A percentile compares a stretch with the other conserved stretches of the same genome.
Conservation (phyloP, 2,797 vertebrate genomes). For the Pangasius mekongensis region DNA sequence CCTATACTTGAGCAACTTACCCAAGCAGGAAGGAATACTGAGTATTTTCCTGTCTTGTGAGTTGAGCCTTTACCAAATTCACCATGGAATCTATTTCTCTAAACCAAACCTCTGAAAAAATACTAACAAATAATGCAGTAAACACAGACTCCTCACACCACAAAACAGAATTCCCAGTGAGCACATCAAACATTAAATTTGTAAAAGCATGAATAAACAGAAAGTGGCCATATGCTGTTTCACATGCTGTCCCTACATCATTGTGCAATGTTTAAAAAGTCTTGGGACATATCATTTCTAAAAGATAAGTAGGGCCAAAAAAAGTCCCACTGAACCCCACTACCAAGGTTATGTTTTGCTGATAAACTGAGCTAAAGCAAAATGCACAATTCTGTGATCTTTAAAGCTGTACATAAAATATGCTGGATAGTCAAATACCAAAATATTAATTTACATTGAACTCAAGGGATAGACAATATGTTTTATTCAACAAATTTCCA, state of each 20-base stretch:
- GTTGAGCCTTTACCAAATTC: constrained; percentile 28
- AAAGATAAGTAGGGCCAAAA: constrained; percentile 21
- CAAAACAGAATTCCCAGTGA: neutral
- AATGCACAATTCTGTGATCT: neutral
- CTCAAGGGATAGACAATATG: neutral
- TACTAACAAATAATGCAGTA: neutral
- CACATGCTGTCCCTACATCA: constrained; percentile 18
- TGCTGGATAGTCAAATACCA: neutral
- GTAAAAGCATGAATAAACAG: neutral
- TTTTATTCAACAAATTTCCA: constrained; percentile 7
- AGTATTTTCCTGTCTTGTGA: constrained; percentile 21
- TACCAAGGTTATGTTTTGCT: constrained; percentile 21
- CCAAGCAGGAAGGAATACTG: constrained; percentile 18
- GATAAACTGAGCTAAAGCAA: constrained; percentile 9
- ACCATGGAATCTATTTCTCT: neutral
- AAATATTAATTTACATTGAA: neutral
- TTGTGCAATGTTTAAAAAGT: constrained; percentile 24
- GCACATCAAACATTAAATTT: neutral
- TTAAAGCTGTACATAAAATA: neutral
- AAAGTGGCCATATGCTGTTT: constrained; percentile 35
- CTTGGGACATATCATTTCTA: neutral
- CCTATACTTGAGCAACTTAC: constrained; percentile 31
- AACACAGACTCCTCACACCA: neutral
- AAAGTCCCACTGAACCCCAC: neutral
- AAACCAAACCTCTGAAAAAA: neutral